A percentile compares a stretch with the other conserved stretches of the same genome.
Evolutionary conservation across 1,140 invertebrate species (phyloP).

Genomic region (Araneus ventricosus): DNA sequence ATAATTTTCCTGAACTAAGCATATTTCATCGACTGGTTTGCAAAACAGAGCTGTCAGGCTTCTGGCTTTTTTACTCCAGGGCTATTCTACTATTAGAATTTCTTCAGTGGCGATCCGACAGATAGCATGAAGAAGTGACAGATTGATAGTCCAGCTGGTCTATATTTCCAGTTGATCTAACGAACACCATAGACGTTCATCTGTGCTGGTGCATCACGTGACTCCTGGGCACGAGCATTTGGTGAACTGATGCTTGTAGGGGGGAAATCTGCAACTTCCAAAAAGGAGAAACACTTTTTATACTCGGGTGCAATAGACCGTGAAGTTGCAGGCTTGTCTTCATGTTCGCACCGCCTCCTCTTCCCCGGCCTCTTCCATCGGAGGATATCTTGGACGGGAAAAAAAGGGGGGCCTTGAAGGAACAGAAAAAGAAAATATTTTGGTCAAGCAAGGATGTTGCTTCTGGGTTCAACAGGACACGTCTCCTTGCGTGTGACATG

Average conservation of each 20-base stretch:
- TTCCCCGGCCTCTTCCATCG: background rate
- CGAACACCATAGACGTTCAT: background rate
- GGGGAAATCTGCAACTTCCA: constrained; percentile 30
- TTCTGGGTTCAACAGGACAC: background rate
- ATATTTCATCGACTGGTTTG: background rate
- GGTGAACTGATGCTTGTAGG: background rate
- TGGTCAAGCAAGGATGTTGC: constrained; percentile 18
- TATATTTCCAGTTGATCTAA: background rate
- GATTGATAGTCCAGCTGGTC: background rate
- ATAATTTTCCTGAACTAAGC: background rate
- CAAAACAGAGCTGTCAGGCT: background rate
- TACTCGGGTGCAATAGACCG: constrained; percentile 59
- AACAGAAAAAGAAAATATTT: background rate
- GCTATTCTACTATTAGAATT: background rate
- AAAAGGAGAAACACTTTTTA: constrained; percentile 52
- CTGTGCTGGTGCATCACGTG: background rate
- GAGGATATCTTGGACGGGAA: background rate
- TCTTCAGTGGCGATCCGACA: background rate
- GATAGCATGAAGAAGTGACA: background rate
- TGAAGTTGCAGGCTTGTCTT: constrained; percentile 17
- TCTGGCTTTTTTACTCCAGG: background rate
- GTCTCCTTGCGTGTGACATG: background rate
- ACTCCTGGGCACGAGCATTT: constrained; percentile 9
- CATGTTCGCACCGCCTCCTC: background rate
- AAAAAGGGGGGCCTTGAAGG: background rate